These are phyloP conservation scores for Nymphalis polychloros DNA, from an alignment of 2,888 invertebrate genomes.

Conservation along the genomic window DNA sequence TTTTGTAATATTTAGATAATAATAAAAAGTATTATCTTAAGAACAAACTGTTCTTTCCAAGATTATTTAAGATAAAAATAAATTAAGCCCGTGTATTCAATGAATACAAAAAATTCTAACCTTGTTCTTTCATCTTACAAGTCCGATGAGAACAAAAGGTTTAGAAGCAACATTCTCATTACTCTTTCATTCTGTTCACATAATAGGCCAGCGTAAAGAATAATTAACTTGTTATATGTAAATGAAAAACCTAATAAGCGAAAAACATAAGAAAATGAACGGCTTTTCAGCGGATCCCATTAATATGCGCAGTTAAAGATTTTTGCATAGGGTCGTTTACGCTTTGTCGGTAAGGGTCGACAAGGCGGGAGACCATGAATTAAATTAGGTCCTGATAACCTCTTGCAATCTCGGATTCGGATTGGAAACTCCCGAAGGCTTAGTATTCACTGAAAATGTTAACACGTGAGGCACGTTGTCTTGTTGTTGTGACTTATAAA, in stretches of 20 bases:
- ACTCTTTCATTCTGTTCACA: constrained; percentile 30
- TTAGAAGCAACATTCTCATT: constrained; percentile 31
- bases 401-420: constrained; percentile 63
- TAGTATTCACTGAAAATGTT: constrained; percentile 48
- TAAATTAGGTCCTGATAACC: constrained; percentile 79
- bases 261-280: constrained; percentile 44
- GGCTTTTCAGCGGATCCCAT: constrained; percentile 52
- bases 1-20: not conserved
- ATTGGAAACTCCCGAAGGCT: constrained; percentile 48
- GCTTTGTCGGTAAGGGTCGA: constrained; percentile 67
- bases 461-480: not conserved
- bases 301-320: constrained; percentile 63
- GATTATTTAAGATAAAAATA: not conserved
- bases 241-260: constrained; percentile 34
- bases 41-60: not conserved
- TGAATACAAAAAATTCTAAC: constrained; percentile 22
- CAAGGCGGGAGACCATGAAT: constrained; percentile 74
- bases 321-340: constrained; percentile 69
- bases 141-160: constrained; percentile 30
- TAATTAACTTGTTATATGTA: constrained; percentile 34
- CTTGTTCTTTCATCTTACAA: constrained; percentile 23
- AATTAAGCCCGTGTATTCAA: constrained; percentile 3
- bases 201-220: constrained; percentile 22
- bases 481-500: not conserved
- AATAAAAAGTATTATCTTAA: not conserved